Percentiles rank a stretch among this genome's conserved stretches.
Conservation (phyloP, 2,888 invertebrate species). For the Athalia rosae region DNA sequence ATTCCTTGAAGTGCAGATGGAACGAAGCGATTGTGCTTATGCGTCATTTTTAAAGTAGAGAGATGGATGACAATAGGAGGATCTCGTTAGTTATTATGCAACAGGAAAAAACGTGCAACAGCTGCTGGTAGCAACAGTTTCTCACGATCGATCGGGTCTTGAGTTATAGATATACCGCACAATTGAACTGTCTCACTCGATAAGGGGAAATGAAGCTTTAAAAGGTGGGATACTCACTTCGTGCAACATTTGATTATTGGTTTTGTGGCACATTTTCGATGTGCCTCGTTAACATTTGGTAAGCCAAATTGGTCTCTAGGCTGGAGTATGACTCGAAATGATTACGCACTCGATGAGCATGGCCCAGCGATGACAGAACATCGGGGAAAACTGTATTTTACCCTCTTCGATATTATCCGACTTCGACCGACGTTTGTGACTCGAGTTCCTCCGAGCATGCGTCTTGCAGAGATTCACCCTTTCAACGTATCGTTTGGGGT, state of each 20-base stretch:
- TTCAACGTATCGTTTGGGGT: conserved; percentile 24
- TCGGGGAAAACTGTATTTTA: conserved; percentile 38
- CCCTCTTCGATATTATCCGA: conserved; percentile 35
- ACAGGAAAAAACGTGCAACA: conserved; percentile 40
- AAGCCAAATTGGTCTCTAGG: not conserved
- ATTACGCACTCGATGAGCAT: conserved; percentile 37
- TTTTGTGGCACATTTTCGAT: conserved; percentile 30
- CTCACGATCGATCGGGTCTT: conserved; percentile 32
- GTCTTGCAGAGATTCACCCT: conserved; percentile 26
- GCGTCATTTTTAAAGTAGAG: not conserved
- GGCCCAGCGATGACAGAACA: conserved; percentile 38
- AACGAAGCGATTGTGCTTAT: not conserved
- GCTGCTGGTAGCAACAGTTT: conserved; percentile 46
- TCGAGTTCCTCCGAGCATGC: conserved; percentile 46
- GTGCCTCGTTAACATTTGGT: not conserved
- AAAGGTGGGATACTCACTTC: conserved; percentile 36
- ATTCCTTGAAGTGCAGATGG: not conserved
- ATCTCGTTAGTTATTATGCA: not conserved
- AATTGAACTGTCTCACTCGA: not conserved
- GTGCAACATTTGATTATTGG: conserved; percentile 22
- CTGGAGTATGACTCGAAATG: not conserved
- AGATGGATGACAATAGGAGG: not conserved
- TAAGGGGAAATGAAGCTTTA: not conserved
- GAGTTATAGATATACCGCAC: conserved; percentile 9
- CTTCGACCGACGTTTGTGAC: conserved; percentile 24